Conservation (phyloP, 2,113 vertebrate genomes). For the Opisthocomus hoazin region DNA sequence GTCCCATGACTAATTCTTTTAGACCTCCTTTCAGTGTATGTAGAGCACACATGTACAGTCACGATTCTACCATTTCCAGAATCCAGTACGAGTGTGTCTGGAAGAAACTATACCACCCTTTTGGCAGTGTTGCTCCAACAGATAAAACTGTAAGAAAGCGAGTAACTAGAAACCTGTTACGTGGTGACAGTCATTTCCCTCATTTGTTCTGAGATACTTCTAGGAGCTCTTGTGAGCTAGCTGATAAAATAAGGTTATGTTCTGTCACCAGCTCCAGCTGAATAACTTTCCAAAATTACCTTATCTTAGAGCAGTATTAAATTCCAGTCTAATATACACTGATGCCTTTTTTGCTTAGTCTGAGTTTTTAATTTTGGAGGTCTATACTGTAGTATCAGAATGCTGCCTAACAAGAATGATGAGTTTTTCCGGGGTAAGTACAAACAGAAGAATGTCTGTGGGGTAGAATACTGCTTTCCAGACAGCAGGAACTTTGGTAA, state of each 20-base stretch:
- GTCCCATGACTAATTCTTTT: background rate
- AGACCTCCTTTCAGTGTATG: background rate
- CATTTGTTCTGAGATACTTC: background rate
- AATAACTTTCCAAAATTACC: background rate
- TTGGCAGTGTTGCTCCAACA: background rate
- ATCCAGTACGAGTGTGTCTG: background rate
- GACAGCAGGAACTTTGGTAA: background rate
- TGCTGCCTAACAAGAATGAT: background rate
- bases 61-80: background rate
- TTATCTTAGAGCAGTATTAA: background rate
- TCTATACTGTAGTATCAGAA: background rate
- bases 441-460: background rate
- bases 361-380: background rate
- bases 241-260: background rate
- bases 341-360: background rate
- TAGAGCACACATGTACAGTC: background rate
- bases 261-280: background rate
- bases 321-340: background rate
- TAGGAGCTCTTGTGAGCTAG: background rate
- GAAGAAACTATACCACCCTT: background rate
- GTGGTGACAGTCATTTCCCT: background rate
- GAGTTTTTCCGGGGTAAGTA: background rate
- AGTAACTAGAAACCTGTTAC: background rate
- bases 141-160: background rate
- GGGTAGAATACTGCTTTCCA: background rate